Evolutionary conservation across 2,113 vertebrate species (phyloP), one percentile per base, ranked within the genome.

Genomic region (Pelecanus crispus): DNA sequence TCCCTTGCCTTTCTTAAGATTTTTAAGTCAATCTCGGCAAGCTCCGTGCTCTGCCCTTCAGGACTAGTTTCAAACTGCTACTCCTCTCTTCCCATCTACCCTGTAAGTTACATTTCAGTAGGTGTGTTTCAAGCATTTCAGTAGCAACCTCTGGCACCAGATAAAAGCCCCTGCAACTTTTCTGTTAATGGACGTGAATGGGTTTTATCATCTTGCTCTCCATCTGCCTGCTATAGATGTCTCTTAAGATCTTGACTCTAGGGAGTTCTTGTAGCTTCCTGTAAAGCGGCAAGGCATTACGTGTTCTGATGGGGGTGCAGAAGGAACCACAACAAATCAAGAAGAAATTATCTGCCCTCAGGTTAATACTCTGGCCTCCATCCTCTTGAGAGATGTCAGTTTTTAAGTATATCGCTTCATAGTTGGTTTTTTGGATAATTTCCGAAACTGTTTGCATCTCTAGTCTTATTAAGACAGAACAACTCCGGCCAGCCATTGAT

Each of bases 241-340:
- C 73, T 86, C 90, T 47, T 9, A 47, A 86, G 75, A 53, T 71
- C 42, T 17, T 62, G 70, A 13, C 90, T 83, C 59, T 5, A 6
- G 82, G 95, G 94, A 92, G 32, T 22, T 95, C 47, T 3, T 56
- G 80, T 29, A 84, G 92, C 82, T 92, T 94, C 92, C 81, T 71
- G 92, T 88, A 71, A 82, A 81, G 82, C 52, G 62, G 82, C 1
- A 2, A 50, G 71, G 70, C 42, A 40, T 93, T 70, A 12, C 2
- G 4, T 68, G 62, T 52, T 78, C 90, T 61, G 78, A 83, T 47
- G 0, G 1, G 88, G 88, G 65, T 79, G 86, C 71, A 88, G 75
- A 5, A 84, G 92, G 68, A 90, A 65, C 42, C 68, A 71, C 59
- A 95, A 87, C 52, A 28, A 59, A 66, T 24, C 32, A 31, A 10